phyloP scores from a whole-genome alignment of 2,113 vertebrate genomes.

The Hydropotes inermis region DNA sequence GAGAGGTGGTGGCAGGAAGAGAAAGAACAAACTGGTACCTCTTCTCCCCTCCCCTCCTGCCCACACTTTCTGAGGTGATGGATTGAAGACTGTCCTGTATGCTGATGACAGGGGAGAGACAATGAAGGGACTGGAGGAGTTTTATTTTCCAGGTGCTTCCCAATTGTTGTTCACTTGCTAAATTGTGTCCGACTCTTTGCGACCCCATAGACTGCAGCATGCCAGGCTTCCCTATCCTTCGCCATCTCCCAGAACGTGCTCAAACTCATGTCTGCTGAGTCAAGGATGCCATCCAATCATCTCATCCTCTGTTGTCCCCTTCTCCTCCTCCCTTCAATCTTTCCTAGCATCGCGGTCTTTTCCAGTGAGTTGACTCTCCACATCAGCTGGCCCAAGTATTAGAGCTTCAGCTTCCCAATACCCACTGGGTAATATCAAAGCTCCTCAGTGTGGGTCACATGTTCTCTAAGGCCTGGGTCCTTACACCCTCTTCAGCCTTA shows the following conservation, averaged over 20 bases:
- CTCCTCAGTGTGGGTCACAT: accelerated
- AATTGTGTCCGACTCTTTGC: not conserved
- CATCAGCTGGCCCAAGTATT: not conserved
- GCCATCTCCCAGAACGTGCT: not conserved
- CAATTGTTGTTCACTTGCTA: not conserved
- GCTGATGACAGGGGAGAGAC: not conserved
- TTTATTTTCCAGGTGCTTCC: not conserved
- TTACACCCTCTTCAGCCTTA: not conserved
- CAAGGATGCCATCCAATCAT: not conserved
- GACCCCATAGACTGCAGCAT: not conserved
- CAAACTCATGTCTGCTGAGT: not conserved
- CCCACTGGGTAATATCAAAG: no score
- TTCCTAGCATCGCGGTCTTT: not conserved
- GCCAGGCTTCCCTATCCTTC: not conserved
- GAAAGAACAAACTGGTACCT: not conserved
- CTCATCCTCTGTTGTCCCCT: not conserved
- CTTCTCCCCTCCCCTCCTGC: accelerated
- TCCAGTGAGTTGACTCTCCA: not conserved
- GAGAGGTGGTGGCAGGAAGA: not conserved
- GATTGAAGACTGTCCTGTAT: not conserved
- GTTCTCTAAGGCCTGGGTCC: not conserved
- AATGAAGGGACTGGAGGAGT: not conserved
- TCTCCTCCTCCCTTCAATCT: not conserved
- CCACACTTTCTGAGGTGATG: not conserved
- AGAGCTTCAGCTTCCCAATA: not conserved